Evolutionary conservation across 2,113 vertebrate species (phyloP).

Genomic region (Mirza zaza): DNA sequence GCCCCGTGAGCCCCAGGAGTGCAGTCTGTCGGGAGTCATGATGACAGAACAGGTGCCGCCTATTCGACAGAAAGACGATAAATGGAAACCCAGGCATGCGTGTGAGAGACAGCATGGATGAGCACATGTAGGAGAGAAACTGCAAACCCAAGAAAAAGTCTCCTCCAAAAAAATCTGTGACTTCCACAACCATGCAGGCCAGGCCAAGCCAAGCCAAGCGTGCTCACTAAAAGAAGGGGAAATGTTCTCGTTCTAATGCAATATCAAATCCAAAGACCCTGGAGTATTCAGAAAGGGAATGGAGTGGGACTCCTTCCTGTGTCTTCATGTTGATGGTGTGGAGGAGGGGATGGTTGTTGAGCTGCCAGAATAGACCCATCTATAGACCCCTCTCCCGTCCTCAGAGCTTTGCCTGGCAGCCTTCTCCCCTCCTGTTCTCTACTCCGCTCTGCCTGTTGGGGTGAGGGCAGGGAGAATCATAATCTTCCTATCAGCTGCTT

Average conservation of each 20-base stretch:
- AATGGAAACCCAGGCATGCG: neutral
- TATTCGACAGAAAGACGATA: neutral
- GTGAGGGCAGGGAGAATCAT: neutral
- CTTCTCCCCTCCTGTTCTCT: neutral
- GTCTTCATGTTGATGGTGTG: neutral
- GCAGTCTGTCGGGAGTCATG: neutral
- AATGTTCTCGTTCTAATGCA: neutral
- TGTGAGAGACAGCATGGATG: no score
- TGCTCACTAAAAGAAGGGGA: neutral
- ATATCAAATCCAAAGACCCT: neutral
- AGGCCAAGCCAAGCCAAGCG: neutral
- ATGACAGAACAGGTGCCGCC: neutral
- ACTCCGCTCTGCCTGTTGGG: neutral
- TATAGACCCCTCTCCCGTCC: neutral
- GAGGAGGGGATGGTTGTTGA: neutral
- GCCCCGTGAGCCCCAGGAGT: neutral
- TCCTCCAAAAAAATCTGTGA: neutral
- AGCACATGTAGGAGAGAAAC: rapidly evolving
- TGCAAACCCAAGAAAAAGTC: neutral
- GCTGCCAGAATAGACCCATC: neutral
- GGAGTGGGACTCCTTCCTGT: neutral
- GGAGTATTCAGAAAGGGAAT: neutral
- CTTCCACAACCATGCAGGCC: neutral
- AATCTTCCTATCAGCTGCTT: neutral
- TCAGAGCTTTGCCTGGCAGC: neutral